Base-by-base conservation (phyloP, 2,797 vertebrate genomes). In the Urocyon cinereoargenteus region DNA sequence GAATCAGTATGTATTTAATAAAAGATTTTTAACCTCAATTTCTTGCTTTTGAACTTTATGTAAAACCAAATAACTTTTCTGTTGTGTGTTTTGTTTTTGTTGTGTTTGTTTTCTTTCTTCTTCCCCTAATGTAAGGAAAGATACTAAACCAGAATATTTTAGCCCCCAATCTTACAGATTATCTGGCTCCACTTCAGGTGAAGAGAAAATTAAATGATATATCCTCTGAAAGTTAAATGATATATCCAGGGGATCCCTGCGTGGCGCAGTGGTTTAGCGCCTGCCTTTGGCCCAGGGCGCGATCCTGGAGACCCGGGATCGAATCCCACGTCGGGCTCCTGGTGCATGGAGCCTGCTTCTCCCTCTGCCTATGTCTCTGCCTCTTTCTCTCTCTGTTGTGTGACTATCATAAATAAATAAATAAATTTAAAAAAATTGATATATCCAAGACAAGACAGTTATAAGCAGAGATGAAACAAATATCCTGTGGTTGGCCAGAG, bases 81-180 rank as follows among this genome's bases (percentile, higher is more conserved):
- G 11, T 81, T 86, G 5, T 93, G 68, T 64, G 22, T 91, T 94
- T 96, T 92, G 12, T 89, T 92, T 89, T 68, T 45, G 49, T 45
- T 73, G 36, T 72, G 10, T 64, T 49, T 34, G 3, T 70, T 72
- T 82, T 51, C 19, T 88, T 87, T 77, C 24, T 75, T 45, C 49
- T 61, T 92, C 45, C 0, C 5, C 16, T 87, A 21, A 31, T 79
- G 31, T 91, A 64, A 61, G 15, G 64, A 51, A 90, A 84, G 28
- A 84, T 84, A 59, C 75, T 96, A 92, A 95, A 59, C 12, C 62
- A 87, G 53, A 73, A 59, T n/a, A 87, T 81, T 94, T 87, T 90
- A 77, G 53, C 70, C 36, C 6, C 81, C 9, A 81, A 86, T 73
- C 61, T 87, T 86, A 86, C 92, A 90, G 28, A 90, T 79, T 13